These are phyloP conservation scores for Trachelus stipa DNA, from an alignment of 2,888 invertebrate genomes.

Conservation along the genomic window DNA sequence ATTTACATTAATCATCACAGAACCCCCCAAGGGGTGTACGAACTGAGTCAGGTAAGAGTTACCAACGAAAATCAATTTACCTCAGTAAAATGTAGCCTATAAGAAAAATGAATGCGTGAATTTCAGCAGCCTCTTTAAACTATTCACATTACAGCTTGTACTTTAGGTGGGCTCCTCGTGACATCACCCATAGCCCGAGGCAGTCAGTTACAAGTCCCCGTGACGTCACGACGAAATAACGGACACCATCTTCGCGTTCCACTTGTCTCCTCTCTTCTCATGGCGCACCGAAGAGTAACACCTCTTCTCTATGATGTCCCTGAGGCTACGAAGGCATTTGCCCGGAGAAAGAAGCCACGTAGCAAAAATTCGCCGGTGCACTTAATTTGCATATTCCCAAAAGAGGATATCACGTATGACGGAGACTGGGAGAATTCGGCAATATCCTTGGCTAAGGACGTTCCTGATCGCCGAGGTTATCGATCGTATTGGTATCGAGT, in stretches of 20 bases:
- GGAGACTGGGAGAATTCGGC: not conserved
- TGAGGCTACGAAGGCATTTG: not conserved
- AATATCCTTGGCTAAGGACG: not conserved
- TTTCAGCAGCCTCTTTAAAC: not conserved
- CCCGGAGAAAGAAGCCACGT: not conserved
- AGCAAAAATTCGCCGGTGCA: not conserved
- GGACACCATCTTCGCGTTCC: conserved; percentile 53
- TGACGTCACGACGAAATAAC: conserved; percentile 55
- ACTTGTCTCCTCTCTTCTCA: conserved; percentile 36
- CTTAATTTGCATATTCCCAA: not conserved
- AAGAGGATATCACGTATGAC: not conserved
- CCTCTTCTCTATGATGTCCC: not conserved
- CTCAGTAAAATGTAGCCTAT: not conserved
- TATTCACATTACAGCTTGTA: not conserved
- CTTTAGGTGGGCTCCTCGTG: conserved; percentile 30
- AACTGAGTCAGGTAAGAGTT: not conserved
- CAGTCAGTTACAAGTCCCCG: conserved; percentile 36
- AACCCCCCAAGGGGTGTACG: not conserved
- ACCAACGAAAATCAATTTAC: not conserved
- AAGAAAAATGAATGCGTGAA: not conserved
- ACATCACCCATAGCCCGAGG: conserved; percentile 35
- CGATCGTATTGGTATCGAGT: not conserved
- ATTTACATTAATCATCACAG: not conserved
- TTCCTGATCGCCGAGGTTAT: not conserved
- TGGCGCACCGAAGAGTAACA: not conserved